Evolutionary conservation across 2,888 invertebrate species (phyloP), one percentile per base, ranked within the genome.

Genomic region (Cosmia trapezina): DNA sequence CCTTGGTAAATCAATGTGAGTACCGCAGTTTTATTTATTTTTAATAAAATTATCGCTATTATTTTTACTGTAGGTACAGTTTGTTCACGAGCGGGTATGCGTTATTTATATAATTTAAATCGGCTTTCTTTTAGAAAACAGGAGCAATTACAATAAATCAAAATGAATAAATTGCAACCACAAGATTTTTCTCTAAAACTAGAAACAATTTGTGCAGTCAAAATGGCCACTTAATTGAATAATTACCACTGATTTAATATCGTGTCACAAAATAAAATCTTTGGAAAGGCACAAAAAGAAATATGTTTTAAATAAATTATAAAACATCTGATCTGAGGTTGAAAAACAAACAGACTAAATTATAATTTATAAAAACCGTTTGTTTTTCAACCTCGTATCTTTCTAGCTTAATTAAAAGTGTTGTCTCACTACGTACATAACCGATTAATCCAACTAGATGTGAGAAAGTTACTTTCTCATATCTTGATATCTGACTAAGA

Each of bases 391-490:
- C 12, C 45, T 47, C 19, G 19, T 14, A 41, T 37, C 37, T 33
- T 47, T 4, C 11, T 53, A 28, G 37, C 37, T 78, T 53, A 65
- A 28, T 37, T 41, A 33, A 62, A 43, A 57, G 22, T 68, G 49
- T 41, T 70, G 5, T 65, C n/a, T 60, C 49, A 64, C 37, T 67
- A 57, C 43, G 47, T 41, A 70, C 19, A n/a, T 57, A 59, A 61
- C 54, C 59, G 51, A 68, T 65, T 76, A 68, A 76, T 80, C 60
- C 53, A 14, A 54, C 22, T 33, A 60, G 49, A 59, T 74, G 70
- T 54, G 82, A 83, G 86, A 86, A 84, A 84, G 86, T 86, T 28
- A 78, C 81, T 86, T 84, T 86, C 85, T 81, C 74, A 43, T 65
- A 71, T 37, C 73, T 75, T 72, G 61, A 74, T 78, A 69, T 60